These are phyloP conservation scores for Neoascia interrupta DNA, from an alignment of 2,888 invertebrate species.

Conservation along the genomic window DNA sequence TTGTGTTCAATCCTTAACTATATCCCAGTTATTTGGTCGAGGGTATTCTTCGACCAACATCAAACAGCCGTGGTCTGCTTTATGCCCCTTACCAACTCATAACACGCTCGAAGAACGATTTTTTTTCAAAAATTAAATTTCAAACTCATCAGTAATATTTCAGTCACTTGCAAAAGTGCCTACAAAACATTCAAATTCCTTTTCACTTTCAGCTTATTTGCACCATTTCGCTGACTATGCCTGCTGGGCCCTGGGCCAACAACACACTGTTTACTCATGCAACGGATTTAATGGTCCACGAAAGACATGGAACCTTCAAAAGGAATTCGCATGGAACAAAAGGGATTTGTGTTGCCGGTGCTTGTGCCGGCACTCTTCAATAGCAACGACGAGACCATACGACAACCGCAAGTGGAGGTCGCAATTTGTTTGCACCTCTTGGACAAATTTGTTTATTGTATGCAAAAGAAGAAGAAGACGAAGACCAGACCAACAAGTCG, in stretches of 20 bases:
- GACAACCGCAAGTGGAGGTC: conserved; percentile 43
- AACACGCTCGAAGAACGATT: too few species aligned
- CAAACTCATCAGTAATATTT: too few species aligned
- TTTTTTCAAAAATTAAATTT: too few species aligned
- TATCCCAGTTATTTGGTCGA: too few species aligned
- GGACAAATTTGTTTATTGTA: conserved; percentile 57
- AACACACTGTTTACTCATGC: conserved; percentile 52
- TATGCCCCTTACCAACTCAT: too few species aligned
- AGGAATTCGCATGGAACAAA: conserved; percentile 53
- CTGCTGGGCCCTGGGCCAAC: too few species aligned
- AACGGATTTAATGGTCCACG: conserved; percentile 43
- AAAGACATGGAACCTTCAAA: conserved; percentile 27
- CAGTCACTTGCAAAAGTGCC: too few species aligned
- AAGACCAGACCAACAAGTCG: not conserved
- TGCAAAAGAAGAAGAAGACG: conserved; percentile 5
- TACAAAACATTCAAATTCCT: not conserved
- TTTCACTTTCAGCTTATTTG: not conserved
- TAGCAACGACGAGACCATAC: not conserved
- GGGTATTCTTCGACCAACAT: too few species aligned
- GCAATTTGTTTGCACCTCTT: conserved; percentile 54
- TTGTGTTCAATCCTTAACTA: too few species aligned
- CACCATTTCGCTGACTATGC: too few species aligned
- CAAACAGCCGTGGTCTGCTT: too few species aligned
- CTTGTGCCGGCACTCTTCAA: conserved; percentile 2
- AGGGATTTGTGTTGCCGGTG: conserved; percentile 37